Conservation (phyloP, 2,888 invertebrate species). For the Caenorhabditis sp. region DNA sequence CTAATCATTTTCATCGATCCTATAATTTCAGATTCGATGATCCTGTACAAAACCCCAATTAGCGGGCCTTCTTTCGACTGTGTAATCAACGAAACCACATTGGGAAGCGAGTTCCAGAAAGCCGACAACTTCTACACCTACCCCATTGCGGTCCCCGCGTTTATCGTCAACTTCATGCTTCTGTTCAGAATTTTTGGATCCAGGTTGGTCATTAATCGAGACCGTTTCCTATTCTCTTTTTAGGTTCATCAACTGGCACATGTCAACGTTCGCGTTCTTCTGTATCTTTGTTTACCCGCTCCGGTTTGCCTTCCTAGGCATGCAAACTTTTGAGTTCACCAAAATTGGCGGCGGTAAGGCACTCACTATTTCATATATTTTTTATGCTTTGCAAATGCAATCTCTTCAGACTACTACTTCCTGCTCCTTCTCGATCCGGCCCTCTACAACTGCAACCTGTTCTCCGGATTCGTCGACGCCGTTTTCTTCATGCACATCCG, state of each 20-base stretch:
- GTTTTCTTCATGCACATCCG: slow-evolving; percentile 8
- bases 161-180: neutral
- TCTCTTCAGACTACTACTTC: slow-evolving; percentile 4
- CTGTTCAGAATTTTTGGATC: neutral
- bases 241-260: neutral
- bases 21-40: neutral
- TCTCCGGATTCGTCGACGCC: neutral
- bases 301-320: slow-evolving; percentile 5
- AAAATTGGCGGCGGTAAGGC: slow-evolving; percentile 10
- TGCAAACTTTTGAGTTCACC: slow-evolving; percentile 16
- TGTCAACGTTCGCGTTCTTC: slow-evolving; percentile 7
- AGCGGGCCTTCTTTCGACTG: neutral
- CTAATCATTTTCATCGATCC: neutral
- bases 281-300: slow-evolving; percentile 5
- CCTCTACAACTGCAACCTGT: neutral
- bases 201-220: too few species aligned
- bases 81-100: neutral
- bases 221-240: too few species aligned
- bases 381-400: too few species aligned
- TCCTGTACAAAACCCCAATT: neutral
- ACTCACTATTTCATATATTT: too few species aligned
- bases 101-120: neutral
- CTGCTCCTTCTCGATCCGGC: neutral
- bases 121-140: slow-evolving; percentile 7
- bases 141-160: neutral